phyloP scores from a whole-genome alignment of 1,140 invertebrate species.

The Seison nebaliae region DNA sequence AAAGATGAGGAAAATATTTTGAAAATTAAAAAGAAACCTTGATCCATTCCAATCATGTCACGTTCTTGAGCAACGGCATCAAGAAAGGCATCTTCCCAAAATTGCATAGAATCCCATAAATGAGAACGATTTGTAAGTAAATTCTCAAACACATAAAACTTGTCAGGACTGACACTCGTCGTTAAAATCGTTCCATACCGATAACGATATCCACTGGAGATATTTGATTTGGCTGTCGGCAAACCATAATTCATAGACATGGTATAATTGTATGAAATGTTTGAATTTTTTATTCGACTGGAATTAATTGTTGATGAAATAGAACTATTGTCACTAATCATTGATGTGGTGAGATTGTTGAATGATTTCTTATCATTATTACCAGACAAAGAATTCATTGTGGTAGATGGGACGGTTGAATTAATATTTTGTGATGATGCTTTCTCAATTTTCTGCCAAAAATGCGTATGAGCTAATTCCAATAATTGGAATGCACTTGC shows the following conservation, averaged over 20 bases:
- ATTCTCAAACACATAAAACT: conserved; percentile 72
- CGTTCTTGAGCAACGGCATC: conserved; percentile 93
- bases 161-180: conserved; percentile 40
- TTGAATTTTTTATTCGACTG: too few species aligned
- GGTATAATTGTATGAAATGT: too few species aligned
- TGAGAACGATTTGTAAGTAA: conserved; percentile 32
- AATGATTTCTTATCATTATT: too few species aligned
- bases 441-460: conserved; percentile 67
- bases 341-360: too few species aligned
- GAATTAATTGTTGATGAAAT: too few species aligned
- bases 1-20: conserved; percentile 30
- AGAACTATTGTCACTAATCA: too few species aligned
- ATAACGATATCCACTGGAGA: conserved; percentile 10
- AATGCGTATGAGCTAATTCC: conserved; percentile 92
- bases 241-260: too few species aligned
- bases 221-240: conserved; percentile 3
- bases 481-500: conserved; percentile 79
- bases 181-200: background rate
- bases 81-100: conserved; percentile 95
- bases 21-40: conserved; percentile 95
- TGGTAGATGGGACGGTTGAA: too few species aligned
- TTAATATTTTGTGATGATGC: too few species aligned
- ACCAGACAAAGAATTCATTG: too few species aligned
- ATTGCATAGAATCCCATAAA: conserved; percentile 98
- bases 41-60: conserved; percentile 98